phyloP scores from a whole-genome alignment of 2,888 invertebrate species.

The Vanessa cardui region DNA sequence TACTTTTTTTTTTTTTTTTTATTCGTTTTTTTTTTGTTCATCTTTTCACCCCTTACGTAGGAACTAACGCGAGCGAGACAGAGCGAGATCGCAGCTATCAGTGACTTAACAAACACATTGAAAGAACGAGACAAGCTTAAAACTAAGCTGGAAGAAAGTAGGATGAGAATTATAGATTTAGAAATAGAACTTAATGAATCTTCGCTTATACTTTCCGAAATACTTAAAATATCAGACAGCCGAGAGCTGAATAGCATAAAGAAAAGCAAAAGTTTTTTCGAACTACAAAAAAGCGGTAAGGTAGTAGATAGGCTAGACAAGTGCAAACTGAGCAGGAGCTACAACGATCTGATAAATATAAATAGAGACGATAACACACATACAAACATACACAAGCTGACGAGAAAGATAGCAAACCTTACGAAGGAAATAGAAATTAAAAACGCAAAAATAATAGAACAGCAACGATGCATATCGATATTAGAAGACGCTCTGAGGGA shows the following conservation, averaged over 20 bases:
- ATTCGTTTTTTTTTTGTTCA: constrained; percentile 67
- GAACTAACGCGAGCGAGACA: constrained; percentile 70
- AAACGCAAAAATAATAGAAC: constrained; percentile 80
- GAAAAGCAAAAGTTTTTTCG: constrained; percentile 75
- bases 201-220: constrained; percentile 77
- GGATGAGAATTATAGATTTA: constrained; percentile 76
- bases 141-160: constrained; percentile 68
- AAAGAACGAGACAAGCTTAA: constrained; percentile 65
- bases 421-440: constrained; percentile 76
- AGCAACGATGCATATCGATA: constrained; percentile 79
- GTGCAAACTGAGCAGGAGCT: constrained; percentile 74
- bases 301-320: constrained; percentile 82
- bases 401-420: constrained; percentile 69
- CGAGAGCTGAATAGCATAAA: constrained; percentile 65
- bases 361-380: constrained; percentile 51
- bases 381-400: constrained; percentile 62
- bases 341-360: constrained; percentile 62
- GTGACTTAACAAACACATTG: constrained; percentile 63
- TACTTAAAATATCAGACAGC: constrained; percentile 74
- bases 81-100: constrained; percentile 66
- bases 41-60: constrained; percentile 67
- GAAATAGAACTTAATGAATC: constrained; percentile 80
- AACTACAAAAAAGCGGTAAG: constrained; percentile 83
- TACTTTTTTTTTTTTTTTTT: constrained; percentile 51
- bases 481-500: constrained; percentile 81